phyloP scores from a whole-genome alignment of 2,113 vertebrate genomes.

The Todiramphus chloris region DNA sequence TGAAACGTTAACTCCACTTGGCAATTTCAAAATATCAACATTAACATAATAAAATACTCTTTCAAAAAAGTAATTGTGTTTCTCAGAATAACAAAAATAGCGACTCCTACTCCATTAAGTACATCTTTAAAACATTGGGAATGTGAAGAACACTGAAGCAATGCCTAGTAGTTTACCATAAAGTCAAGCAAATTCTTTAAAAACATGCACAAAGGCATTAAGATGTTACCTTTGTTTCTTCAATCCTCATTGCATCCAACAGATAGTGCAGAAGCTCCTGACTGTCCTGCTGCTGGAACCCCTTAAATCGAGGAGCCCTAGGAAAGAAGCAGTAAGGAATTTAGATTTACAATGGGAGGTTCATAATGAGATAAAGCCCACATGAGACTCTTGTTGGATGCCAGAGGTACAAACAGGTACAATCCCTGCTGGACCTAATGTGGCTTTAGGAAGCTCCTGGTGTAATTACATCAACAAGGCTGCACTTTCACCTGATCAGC shows the following conservation, averaged over 20 bases:
- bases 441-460: neutral
- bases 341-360: neutral
- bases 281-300: constrained; percentile 97
- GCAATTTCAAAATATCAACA: neutral
- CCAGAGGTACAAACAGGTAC: neutral
- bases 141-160: neutral
- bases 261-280: constrained; percentile 96
- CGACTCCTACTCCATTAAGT: neutral
- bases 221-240: constrained; percentile 91
- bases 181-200: neutral
- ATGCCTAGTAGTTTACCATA: neutral
- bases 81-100: neutral
- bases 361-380: neutral
- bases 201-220: neutral
- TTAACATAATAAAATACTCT: neutral
- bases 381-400: neutral
- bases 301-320: constrained; percentile 96
- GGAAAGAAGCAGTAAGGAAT: neutral
- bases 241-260: constrained; percentile 91
- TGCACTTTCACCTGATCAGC: neutral
- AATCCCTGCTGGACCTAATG: neutral
- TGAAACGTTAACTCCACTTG: neutral
- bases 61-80: neutral
- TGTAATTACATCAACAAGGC: neutral
- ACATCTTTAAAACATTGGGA: neutral